Base-by-base conservation (phyloP, 2,797 vertebrate species). In the Melopsittacus undulatus region DNA sequence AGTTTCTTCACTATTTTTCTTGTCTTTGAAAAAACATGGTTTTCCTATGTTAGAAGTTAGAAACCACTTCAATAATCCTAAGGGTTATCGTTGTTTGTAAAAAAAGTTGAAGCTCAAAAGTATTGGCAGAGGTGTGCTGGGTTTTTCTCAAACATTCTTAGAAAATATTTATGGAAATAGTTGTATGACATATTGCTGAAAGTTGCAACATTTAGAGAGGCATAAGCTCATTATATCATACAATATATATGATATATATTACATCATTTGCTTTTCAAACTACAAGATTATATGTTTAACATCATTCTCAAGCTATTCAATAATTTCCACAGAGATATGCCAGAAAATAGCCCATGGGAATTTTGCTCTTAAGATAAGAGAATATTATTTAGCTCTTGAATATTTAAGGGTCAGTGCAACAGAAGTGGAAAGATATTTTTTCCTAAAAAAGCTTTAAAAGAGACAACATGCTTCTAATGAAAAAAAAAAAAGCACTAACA, bases 311-410 rank as follows among this genome's bases (percentile, higher is more conserved):
- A 79, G 20, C n/a, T 66, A 80, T 76, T 77, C 67, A 89, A 63
- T 89, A 78, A 84, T 69, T 76, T 91, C 77, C 84, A 91, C 42
- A 82, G 76, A 95, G 80, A 91, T 52, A 90, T 42, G 13, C 15
- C 57, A 77, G 34, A 89, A 96, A 88, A 62, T 75, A 46, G 5
- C 57, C 24, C n/a, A 83, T 19, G 26, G 34, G 59, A 91, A 87
- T 95, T 96, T 94, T 83, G 59, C 14, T 90, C 36, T 95, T 45
- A 89, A 83, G 52, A 19, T 62, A 89, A 85, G 26, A 88, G 38
- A 91, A 83, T 83, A 87, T 72, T 90, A 67, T 95, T 95, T 92
- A 93, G 14, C 19, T 68, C 11, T 81, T 89, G 62, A 83, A 42
- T 17, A 84, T 56, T 79, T 64, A 96, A 92, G 79, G 42, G 78